Evolutionary conservation across 2,797 vertebrate species (phyloP), one percentile per base, ranked within the genome.

Genomic region (Poeciliopsis infans): DNA sequence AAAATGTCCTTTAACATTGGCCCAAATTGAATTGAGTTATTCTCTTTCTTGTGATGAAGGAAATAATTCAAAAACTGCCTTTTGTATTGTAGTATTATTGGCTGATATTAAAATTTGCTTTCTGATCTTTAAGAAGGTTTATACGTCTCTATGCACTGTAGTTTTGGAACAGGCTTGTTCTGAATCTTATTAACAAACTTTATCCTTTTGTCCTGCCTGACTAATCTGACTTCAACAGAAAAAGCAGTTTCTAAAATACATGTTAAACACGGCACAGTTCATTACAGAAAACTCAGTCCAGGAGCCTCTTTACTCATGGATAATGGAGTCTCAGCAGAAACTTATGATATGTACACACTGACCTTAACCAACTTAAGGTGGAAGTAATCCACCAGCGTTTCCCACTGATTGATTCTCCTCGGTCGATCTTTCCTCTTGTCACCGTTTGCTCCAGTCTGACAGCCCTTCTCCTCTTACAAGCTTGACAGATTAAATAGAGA

Each of bases 291-390:
- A 31, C 71, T 39, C 53, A 41, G 81, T 78, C 85, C 79, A 68
- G 59, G 77, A 89, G 81, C 80, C 53, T 78, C 75, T 79, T 79
- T 74, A 79, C 79, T 82, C 77, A 80, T 89, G 83, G 91, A 88
- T 89, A 90, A 91, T 88, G 85, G 74, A 68, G 80, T 78, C 81
- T 81, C 33, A 49, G 15, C 80, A 78, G 49, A 82, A 74, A 70
- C 78, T 53, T 33, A 88, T 84, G 74, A 57, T 78, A 87, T 84
- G 84, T 79, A 85, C 75, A 73, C 89, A 87, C 89, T 90, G 89
- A 92, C 92, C 86, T 86, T 79, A 79, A 91, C 88, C 87, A 80
- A 80, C 84, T 89, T 87, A 88, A 76, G 84, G 87, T 91, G 91
- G 86, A 89, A 83, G 81, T 91, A 89, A 92, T 93, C 90, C 85